A percentile compares a stretch with the other conserved stretches of the same genome.
Evolutionary conservation across 2,797 vertebrate genomes (phyloP).

Genomic region (Rhyacichthys aspro): DNA sequence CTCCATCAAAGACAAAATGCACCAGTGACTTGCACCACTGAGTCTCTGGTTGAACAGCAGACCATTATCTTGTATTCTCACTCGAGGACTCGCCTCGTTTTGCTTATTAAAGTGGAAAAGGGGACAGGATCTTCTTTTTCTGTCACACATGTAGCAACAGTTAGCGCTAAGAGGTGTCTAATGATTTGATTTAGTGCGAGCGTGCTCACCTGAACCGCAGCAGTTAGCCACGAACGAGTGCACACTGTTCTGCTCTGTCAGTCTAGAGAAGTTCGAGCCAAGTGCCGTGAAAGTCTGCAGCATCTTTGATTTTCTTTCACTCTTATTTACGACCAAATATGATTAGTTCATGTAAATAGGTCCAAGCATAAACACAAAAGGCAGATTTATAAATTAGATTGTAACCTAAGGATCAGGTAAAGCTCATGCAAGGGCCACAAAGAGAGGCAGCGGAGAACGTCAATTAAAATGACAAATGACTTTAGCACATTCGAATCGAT

Average conservation of each 20-base stretch:
- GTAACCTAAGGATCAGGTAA: slow-evolving; percentile 13
- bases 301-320: slow-evolving; percentile 19
- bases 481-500: slow-evolving; percentile 35
- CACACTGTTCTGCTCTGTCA: neutral
- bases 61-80: slow-evolving; percentile 14
- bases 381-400: slow-evolving; percentile 1
- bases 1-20: slow-evolving; percentile 10
- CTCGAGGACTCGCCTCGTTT: slow-evolving; percentile 1
- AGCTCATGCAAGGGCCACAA: slow-evolving; percentile 12
- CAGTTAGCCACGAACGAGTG: neutral
- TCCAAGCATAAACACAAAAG: neutral
- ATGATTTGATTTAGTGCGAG: slow-evolving; percentile 8
- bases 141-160: slow-evolving; percentile 14
- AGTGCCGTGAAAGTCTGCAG: neutral
- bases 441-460: slow-evolving; percentile 1
- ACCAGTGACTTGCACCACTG: slow-evolving; percentile 22
- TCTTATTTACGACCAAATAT: slow-evolving; percentile 10
- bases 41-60: slow-evolving; percentile 2
- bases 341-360: neutral
- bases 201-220: slow-evolving; percentile 3
- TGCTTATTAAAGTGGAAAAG: slow-evolving; percentile 22
- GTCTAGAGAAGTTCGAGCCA: neutral
- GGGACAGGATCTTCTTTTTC: slow-evolving; percentile 2
- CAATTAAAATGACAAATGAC: slow-evolving; percentile 44
- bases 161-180: slow-evolving; percentile 11